Base-by-base conservation (phyloP, 2,797 vertebrate species). In the Brotula barbata region DNA sequence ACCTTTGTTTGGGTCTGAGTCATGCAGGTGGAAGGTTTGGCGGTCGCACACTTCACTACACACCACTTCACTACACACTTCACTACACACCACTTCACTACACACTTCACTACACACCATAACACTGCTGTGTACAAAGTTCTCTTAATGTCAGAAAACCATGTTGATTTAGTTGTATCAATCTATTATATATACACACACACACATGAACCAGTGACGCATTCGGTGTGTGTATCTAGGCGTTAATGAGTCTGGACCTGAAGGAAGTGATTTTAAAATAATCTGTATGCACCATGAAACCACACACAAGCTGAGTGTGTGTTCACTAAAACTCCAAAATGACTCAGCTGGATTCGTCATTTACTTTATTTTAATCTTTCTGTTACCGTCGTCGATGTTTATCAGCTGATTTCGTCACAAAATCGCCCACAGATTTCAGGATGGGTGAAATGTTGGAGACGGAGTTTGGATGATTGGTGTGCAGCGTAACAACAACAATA, bases 1-100 rank as follows among this genome's bases (percentile, higher is more conserved):
- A n/a, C n/a, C n/a, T n/a, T n/a, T n/a, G n/a, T n/a, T n/a, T n/a
- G n/a, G 31, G 31, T 6, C 2, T 41, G 36, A 70, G 16, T 67
- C 40, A 66, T 17, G 1, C 2, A n/a, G 2, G 5, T 19, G 1
- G 2, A 39, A 58, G 63, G 69, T 70, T 56, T 45, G 52, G 28
- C 15, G 15, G 14, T 57, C 10, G 13, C 9, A 5, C n/a, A 15
- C n/a, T 13, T 7, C 34, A 36, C 34, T 36, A 14, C 3, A 10
- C 34, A 36, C 34, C 34, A 11, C 9, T 28, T 8, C 25, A 28
- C 4, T 28, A 28, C 25, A 4, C 4, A 28, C 8, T 28, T 8
- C 4, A 8, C 25, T 8, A 28, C 25, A 4, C 25, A 4, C 25
- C 8, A 4, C 8, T 28, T 28, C 4, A 28, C 25, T 28, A 28